A percentile compares a stretch with the other conserved stretches of the same genome.
These are phyloP conservation scores for Climacteris rufus DNA, from an alignment of 2,113 vertebrate species.

Conservation along the genomic window DNA sequence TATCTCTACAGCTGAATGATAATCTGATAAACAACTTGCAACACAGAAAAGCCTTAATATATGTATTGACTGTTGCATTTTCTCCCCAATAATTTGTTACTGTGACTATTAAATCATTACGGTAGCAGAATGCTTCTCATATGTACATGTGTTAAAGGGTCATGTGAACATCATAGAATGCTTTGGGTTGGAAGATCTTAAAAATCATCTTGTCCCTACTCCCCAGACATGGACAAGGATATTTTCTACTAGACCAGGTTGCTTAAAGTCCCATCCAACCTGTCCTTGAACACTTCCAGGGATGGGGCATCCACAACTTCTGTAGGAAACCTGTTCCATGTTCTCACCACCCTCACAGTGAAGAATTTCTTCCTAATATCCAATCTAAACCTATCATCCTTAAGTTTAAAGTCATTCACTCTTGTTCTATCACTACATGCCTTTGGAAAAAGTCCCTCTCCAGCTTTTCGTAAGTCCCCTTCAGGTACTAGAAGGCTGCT, in stretches of 20 bases:
- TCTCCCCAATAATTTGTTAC: background rate
- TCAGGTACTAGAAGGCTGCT: background rate
- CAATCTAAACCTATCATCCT: background rate
- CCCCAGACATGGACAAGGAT: background rate
- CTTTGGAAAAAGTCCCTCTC: background rate
- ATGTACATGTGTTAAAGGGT: background rate
- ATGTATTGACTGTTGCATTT: background rate
- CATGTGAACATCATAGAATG: background rate
- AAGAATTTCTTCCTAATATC: background rate
- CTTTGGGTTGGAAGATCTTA: background rate
- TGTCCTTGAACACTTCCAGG: background rate
- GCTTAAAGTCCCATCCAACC: background rate
- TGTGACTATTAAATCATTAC: background rate
- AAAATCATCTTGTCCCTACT: background rate
- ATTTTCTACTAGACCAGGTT: background rate
- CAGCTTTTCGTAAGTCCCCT: background rate
- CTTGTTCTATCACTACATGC: background rate
- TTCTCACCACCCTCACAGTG: background rate
- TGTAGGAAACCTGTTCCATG: background rate
- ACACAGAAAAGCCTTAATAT: background rate
- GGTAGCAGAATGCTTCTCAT: background rate
- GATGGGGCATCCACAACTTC: background rate
- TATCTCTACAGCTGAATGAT: background rate
- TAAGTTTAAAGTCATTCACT: background rate
- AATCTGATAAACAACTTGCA: background rate